These are phyloP conservation scores for Apomyelois bistriatella DNA, from an alignment of 2,888 invertebrate genomes.

Conservation along the genomic window DNA sequence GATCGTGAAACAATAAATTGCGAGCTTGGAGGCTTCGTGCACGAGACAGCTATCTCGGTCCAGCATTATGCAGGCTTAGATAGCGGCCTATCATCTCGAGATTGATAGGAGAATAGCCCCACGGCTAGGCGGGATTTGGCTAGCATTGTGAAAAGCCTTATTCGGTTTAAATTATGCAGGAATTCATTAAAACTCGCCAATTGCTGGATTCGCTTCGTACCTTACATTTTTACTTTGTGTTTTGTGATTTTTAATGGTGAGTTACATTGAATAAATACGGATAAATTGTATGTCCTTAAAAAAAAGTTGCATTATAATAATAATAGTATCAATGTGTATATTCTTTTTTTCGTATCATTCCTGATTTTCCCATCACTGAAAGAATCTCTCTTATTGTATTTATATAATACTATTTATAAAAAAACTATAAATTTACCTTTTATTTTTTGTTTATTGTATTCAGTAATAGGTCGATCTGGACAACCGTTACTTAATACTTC, in stretches of 20 bases:
- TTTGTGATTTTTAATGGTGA: neutral
- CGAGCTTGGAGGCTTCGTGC: conserved; percentile 79
- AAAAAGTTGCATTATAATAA: too few relatives aligned
- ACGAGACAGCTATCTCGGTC: conserved; percentile 74
- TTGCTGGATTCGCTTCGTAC: conserved; percentile 7
- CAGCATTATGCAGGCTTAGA: conserved; percentile 74
- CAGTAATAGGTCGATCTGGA: too few relatives aligned
- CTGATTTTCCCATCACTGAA: too few relatives aligned
- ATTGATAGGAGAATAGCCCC: conserved; percentile 77
- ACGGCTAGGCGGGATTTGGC: conserved; percentile 66
- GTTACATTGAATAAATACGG: neutral
- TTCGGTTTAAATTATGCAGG: conserved; percentile 46
- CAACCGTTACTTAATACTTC: too few relatives aligned
- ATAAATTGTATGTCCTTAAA: too few relatives aligned
- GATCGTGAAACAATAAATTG: conserved; percentile 81
- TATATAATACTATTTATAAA: too few relatives aligned
- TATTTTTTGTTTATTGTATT: too few relatives aligned
- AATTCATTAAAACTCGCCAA: conserved; percentile 50
- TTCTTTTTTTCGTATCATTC: too few relatives aligned
- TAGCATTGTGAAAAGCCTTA: conserved; percentile 50
- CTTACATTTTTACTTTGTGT: conserved; percentile 6
- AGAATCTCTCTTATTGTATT: too few relatives aligned
- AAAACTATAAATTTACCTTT: too few relatives aligned
- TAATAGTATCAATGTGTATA: too few relatives aligned
- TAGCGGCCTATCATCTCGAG: conserved; percentile 76